Percentiles rank a stretch among this genome's conserved stretches.
phyloP scores from a whole-genome alignment of 2,113 vertebrate genomes.

The Octodon degus region DNA sequence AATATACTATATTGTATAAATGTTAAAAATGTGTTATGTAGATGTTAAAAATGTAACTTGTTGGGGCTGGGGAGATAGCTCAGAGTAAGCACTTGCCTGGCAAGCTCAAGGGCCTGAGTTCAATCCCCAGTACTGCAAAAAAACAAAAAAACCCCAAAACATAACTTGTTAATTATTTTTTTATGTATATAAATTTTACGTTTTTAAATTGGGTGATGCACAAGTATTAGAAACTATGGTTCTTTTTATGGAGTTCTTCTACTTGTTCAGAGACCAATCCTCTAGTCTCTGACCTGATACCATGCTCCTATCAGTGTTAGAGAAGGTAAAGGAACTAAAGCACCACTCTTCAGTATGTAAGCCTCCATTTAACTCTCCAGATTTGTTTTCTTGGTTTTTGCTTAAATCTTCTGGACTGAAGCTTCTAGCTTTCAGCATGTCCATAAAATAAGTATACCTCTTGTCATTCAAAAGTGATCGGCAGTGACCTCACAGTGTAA shows the following conservation, averaged over 20 bases:
- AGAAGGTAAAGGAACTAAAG: neutral
- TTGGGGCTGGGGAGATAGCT: neutral
- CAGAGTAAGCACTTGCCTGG: no score
- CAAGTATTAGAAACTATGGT: neutral
- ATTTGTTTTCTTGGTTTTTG: neutral
- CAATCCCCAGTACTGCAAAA: no score
- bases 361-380: neutral
- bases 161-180: neutral
- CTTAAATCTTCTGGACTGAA: neutral
- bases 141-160: no score
- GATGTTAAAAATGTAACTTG: no score
- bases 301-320: neutral
- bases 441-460: neutral
- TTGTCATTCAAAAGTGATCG: neutral
- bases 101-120: no score
- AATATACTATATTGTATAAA: neutral
- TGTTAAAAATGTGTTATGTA: neutral
- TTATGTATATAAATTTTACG: neutral
- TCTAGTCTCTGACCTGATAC: neutral
- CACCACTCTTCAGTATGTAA: neutral
- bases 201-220: constrained; percentile 11
- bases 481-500: neutral
- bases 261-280: neutral
- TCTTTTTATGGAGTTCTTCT: constrained; percentile 26
- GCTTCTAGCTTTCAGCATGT: neutral